Base-by-base conservation (phyloP, 1,140 invertebrate genomes). In the Hypothenemus hampei region DNA sequence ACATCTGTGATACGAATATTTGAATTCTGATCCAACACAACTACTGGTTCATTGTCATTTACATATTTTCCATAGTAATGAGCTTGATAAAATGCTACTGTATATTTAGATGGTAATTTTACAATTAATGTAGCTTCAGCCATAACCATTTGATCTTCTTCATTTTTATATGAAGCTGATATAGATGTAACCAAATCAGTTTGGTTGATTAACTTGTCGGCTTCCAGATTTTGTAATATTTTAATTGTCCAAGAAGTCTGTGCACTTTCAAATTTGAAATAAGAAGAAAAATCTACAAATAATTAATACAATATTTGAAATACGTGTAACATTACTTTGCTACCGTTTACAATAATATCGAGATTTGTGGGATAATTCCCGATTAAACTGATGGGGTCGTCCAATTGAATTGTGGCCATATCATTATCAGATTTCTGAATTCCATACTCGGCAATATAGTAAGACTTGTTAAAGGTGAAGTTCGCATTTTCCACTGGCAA, bases 101-200 rank as follows among this genome's bases (percentile, higher is more conserved):
- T 20, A 10, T n/a, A 31, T 35, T 41, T 43, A 22, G 41, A 35
- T 23, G 57, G 57, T 18, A 59, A 36, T 21, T 59, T 49, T 8
- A 59, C 16, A 24, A 56, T 29, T 10, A 59, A 39, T 0, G 41
- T 35, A 31, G 51, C 46, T 39, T 35, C 39, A 19, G 16, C 36
- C 8, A 21, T n/a, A n/a, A n/a, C n/a, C n/a, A n/a, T n/a, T n/a
- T n/a, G n/a, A n/a, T n/a, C n/a, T n/a, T n/a, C n/a, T n/a, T n/a
- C n/a, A n/a, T n/a, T n/a, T n/a, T n/a, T n/a, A n/a, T n/a, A n/a
- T n/a, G n/a, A n/a, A 7, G 56, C 56, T 15, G 35, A 31, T 33
- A 58, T 4, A 5, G 48, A 36, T 8, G 35, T 22, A 21, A 46
- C 20, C 8, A 58, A 21, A 5, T 22, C 5, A 3, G 23, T 24